Base-by-base conservation (phyloP, 1,140 invertebrate species). In the Drosophila cardini region DNA sequence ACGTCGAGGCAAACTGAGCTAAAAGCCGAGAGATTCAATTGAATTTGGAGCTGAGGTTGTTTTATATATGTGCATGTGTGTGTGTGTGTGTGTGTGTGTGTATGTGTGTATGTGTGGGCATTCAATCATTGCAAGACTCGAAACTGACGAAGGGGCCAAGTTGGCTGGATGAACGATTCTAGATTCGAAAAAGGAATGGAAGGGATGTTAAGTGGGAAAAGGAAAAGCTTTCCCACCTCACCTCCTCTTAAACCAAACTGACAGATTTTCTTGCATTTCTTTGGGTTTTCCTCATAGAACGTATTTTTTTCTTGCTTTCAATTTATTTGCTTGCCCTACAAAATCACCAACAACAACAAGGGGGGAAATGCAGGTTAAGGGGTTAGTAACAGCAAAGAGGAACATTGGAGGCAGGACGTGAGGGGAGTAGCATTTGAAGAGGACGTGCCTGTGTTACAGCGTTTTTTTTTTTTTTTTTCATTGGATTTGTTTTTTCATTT, bases 281-380 rank as follows among this genome's bases (percentile, higher is more conserved):
- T 68, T 56, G 11, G 10, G 5, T 15, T 15, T 61, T 15, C 16
- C 38, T 56, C 40, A n/a, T 50, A 52, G 26, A 52, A 52, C 48
- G 46, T 18, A 21, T 16, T 53, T 46, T 60, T 52, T 68, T 72
- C 67, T 72, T 82, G 21, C 21, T 26, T 76, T 67, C 69, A 86
- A 86, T 86, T 87, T 86, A 87, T 86, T 87, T 87, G 76, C 83
- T 89, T 87, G 83, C 79, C 77, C 65, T 67, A 86, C 64, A 87
- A 82, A 85, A 78, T 85, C 81, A 80, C 61, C 75, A 83, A 69
- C 76, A 83, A 74, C 65, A 80, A 63, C 80, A 78, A 69, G 42
- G 56, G 57, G 15, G 38, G 10, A 11, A 26, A 15, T 8, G 10
- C 4, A 9, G 43, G 43, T 2, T 2, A 21, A 4, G 46, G 11